Evolutionary conservation across 2,113 vertebrate genomes (phyloP), one percentile per base, ranked within the genome.

Genomic region (Ictidomys tridecemlineatus): DNA sequence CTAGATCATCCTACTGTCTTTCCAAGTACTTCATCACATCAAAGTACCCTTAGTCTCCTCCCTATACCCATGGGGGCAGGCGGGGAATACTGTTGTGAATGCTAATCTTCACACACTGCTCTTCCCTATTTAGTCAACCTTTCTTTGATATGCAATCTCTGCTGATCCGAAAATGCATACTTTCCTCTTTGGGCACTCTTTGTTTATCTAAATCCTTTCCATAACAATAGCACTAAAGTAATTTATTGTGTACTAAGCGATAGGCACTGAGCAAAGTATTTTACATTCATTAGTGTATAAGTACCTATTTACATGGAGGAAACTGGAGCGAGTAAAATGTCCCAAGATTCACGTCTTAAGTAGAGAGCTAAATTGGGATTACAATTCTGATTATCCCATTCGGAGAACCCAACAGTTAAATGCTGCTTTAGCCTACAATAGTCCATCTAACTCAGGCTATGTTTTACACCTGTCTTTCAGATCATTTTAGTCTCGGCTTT

Each of bases 11-110:
- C 53, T 56, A 24, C 16, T 56, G 32, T 87, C 87, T 84, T 97
- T 93, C 39, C 85, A 96, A 93, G 95, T 77, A 74, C n/a, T 45
- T 98, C 92, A 98, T 77, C 32, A 93, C 24, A 58, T 42, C 45
- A 39, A 63, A 45, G 72, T 26, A 69, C 18, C 65, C 26, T 32
- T 67, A 34, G 65, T 61, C 58, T 61, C 22, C 61, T 18, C 56
- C 56, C 56, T 20, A 5, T 26, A 28, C 8, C 61, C 24, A 1
- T 28, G 61, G 61, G 13, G 12, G 13, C 13, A 14, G 18, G 5
- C 18, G 20, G 56, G 56, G 20, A 58, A 48, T 77, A 63, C 80
- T 61, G n/a, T 56, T 96, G 89, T 97, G 85, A 97, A 95, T 86
- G 93, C 26, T 95, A 83, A 97, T 89, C 20, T 76, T 84, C 89